Base-by-base conservation (phyloP, 2,888 invertebrate species). In the Ormyrus labotus region DNA sequence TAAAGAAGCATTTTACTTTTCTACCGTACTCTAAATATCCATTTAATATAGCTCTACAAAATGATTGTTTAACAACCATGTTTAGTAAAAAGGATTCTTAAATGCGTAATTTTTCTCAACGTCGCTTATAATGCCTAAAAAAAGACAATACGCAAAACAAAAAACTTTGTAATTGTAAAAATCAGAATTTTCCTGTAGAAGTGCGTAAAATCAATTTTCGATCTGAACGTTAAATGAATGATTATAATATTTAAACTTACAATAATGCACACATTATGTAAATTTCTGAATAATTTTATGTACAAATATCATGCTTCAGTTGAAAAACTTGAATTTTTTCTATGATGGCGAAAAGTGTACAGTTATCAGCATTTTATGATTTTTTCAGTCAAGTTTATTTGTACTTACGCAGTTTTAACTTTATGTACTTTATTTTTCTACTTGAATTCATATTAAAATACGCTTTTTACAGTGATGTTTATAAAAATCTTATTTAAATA, bases 321-420 rank as follows among this genome's bases (percentile, higher is more conserved):
- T 34, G 34, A 34, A 34, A 34, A 34, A 34, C 34, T 34, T 34
- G 34, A 34, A 34, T 34, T 34, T 34, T 34, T 34, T 34, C 2
- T 34, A 34, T 2, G 34, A 34, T 34, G 34, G 34, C 34, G 34
- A 34, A 34, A 34, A 34, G 34, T 34, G 34, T 34, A 34, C 34
- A 34, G 34, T 34, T 34, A 34, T 34, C 34, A 34, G 34, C 34
- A 34, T 34, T 53, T 72, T 63, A 51, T 13, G 47, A 55, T 34
- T 75, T 45, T 55, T 57, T 67, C 45, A 60, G 51, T 68, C 53
- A 13, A 34, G 13, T 68, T 13, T 2, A 68, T 75, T 75, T 68
- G 68, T 61, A 74, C 53, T 72, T 74, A 67, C 13, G 13, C 10
- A 58, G 48, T 74, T 57, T 58, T 64, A 45, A 47, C 13, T 53